Base-by-base conservation (phyloP, 2,888 invertebrate genomes). In the Xanthia togata region DNA sequence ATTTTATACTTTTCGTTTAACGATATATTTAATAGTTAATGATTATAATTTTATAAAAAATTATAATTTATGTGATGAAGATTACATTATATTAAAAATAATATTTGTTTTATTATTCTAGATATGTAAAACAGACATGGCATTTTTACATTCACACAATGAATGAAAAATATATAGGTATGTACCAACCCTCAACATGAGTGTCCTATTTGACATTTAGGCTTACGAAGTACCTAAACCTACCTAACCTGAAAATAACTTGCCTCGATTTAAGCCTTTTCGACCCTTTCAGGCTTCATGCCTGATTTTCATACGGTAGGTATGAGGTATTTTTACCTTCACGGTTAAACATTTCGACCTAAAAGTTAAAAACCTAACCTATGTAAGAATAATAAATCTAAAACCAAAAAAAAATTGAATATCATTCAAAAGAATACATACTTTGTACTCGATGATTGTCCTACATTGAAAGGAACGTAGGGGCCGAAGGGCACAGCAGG, bases 401-500 rank as follows among this genome's bases (percentile, higher is more conserved):
- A 47, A n/a, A 44, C 53, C 6, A 41, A 63, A 63, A 74, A 57
- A 47, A 11, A n/a, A 50, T 76, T 63, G 69, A 64, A 76, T 9
- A 38, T 62, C 12, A 76, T 84, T 84, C 79, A 74, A 83, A 84
- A 81, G 69, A 60, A 73, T 70, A 73, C 11, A n/a, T 68, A 50
- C 59, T 41, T 72, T 53, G 53, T 76, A 67, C 53, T 76, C 87
- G 86, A 91, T 91, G 89, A 91, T 86, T 85, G 89, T 84, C 88
- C 88, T 81, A 89, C 88, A 88, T 87, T 86, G 87, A 87, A 88
- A 85, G 88, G 86, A 86, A 86, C 75, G 83, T 81, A 76, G 84
- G 81, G 78, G 85, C 69, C 81, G 83, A 88, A 89, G 88, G 87
- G 86, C 85, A 87, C 68, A 47, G 80, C 91, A 91, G 90, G 91